Percentiles rank a stretch among this genome's conserved stretches.
Evolutionary conservation across 2,113 vertebrate species (phyloP).

Genomic region (Heloderma charlesbogerti): DNA sequence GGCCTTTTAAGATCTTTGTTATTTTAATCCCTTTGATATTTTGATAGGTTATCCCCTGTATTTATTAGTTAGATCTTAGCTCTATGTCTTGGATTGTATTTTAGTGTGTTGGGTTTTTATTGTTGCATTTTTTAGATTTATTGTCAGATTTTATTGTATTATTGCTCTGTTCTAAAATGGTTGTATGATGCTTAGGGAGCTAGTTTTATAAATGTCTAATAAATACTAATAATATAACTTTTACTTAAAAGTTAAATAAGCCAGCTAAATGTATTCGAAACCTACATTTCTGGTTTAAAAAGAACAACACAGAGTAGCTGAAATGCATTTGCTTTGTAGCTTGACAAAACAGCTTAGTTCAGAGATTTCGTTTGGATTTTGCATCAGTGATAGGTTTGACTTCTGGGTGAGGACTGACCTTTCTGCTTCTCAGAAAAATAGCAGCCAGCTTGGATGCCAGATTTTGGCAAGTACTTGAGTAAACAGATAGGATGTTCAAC

Average conservation of each 20-base stretch:
- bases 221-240: not conserved
- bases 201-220: not conserved
- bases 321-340: not conserved
- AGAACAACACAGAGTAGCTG: rapidly evolving
- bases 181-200: not conserved
- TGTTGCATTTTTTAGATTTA: not conserved
- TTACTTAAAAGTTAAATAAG: not conserved
- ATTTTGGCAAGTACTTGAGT: not conserved
- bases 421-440: not conserved
- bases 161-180: not conserved
- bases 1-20: not conserved
- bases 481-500: not conserved
- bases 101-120: not conserved
- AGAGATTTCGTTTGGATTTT: not conserved
- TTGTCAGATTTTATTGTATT: not conserved
- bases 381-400: not conserved
- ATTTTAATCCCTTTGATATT: not conserved
- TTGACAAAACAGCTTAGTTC: not conserved
- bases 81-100: not conserved
- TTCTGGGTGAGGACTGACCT: conserved; percentile 10
- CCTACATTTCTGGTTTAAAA: conserved; percentile 34
- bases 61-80: not conserved
- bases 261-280: conserved; percentile 3
- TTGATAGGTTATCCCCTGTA: not conserved
- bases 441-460: not conserved